phyloP scores from a whole-genome alignment of 2,888 invertebrate species.

The Melieria omissa region DNA sequence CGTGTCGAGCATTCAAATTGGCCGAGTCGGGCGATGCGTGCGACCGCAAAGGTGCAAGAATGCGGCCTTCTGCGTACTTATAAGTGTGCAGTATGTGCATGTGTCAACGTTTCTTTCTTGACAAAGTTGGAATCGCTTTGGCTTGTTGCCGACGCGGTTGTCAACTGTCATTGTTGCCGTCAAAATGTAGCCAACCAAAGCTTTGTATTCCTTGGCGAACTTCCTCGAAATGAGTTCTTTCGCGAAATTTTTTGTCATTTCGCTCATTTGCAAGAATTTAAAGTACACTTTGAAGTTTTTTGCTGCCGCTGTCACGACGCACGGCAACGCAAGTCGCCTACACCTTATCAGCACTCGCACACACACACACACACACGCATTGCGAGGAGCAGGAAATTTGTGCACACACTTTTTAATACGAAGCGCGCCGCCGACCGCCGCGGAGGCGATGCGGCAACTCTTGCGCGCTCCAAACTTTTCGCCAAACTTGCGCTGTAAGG shows the following conservation, averaged over 20 bases:
- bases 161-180: too few relatives aligned
- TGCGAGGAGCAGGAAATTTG: constrained; percentile 27
- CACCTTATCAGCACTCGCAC: constrained; percentile 47
- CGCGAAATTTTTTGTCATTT: constrained; percentile 38
- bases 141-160: too few relatives aligned
- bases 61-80: too few relatives aligned
- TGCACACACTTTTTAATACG: constrained; percentile 36
- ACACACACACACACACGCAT: constrained; percentile 11
- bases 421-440: background rate
- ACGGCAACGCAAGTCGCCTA: background rate
- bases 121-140: too few relatives aligned
- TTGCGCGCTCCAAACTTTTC: constrained; percentile 18
- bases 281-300: constrained; percentile 58
- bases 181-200: too few relatives aligned
- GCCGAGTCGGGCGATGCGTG: too few relatives aligned
- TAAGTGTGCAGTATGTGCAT: too few relatives aligned
- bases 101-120: too few relatives aligned
- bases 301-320: too few relatives aligned
- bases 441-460: constrained; percentile 18
- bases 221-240: background rate
- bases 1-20: too few relatives aligned
- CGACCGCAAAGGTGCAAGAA: too few relatives aligned
- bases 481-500: constrained; percentile 31
- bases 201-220: too few relatives aligned
- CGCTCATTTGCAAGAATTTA: constrained; percentile 64